Evolutionary conservation across 2,888 invertebrate species (phyloP), one percentile per base, ranked within the genome.

Genomic region (Melieria crassipennis): DNA sequence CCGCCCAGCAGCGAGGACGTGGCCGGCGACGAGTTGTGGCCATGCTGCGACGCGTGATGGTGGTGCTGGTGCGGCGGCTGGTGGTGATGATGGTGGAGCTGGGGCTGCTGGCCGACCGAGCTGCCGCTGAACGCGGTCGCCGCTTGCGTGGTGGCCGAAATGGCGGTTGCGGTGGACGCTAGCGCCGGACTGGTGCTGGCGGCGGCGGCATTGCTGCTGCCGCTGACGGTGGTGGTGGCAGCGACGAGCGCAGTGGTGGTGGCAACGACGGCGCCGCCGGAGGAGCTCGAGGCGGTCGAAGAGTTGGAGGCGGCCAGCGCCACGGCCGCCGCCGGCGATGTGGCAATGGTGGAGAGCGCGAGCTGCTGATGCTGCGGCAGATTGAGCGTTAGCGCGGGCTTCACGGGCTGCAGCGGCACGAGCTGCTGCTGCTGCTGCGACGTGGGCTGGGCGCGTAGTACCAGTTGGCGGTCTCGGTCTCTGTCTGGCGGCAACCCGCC

Each of bases 401-500:
- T 73, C 50, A 13, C 68, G 55, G 58, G 68, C 69, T 77, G 78
- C 73, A 71, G 62, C 58, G 69, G 70, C 69, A 65, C 55, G 57
- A 70, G 62, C 57, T 75, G 69, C 60, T 73, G 76, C 42, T 71
- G 66, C n/a, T 67, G 75, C 30, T 71, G 73, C 65, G 65, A 78
- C 74, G 77, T 77, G 74, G 77, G 77, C 46, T 63, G 69, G 1
- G 79, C 79, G 63, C 81, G 80, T 62, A 82, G 72, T 77, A 81
- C 78, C 77, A 83, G 77, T 76, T 84, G 82, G 75, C 80, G 79
- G 10, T 70, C 69, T 63, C 42, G 72, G 78, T 85, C 84, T 83
- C 81, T 83, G 75, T 86, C 84, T 78, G 84, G 83, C 78, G 84
- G 84, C 73, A 82, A 72, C 66, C 80, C 83, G 79, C 83, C 83